Evolutionary conservation across 1,140 invertebrate species (phyloP).

Genomic region (Drosophila nigrodunni): DNA sequence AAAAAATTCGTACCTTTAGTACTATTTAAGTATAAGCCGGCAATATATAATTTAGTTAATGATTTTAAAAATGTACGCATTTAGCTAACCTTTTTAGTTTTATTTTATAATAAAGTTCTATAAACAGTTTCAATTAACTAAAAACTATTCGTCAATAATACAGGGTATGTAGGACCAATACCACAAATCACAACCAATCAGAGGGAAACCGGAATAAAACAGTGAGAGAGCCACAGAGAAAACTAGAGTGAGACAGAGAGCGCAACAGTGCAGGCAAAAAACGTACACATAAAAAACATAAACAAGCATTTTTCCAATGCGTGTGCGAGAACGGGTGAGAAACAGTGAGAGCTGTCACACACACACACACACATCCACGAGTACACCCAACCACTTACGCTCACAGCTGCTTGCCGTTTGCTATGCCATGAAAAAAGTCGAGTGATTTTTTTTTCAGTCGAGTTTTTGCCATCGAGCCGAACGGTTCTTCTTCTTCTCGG

Average conservation of each 20-base stretch:
- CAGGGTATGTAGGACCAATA: constrained; percentile 19
- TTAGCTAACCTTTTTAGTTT: no score
- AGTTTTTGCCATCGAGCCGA: constrained; percentile 57
- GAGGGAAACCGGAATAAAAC: constrained; percentile 66
- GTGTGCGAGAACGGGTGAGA: constrained; percentile 33
- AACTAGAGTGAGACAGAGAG: constrained; percentile 31
- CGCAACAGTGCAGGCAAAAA: constrained; percentile 50
- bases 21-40: no score
- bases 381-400: constrained; percentile 36
- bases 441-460: constrained; percentile 77
- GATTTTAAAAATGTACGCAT: no score
- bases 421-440: constrained; percentile 61
- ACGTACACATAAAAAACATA: constrained; percentile 76
- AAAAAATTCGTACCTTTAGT: no score
- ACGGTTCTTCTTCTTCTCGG: constrained; percentile 52
- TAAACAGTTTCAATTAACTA: no score
- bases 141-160: neutral
- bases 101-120: no score
- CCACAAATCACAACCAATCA: constrained; percentile 33
- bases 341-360: constrained; percentile 25
- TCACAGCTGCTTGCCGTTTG: constrained; percentile 54
- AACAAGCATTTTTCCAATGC: constrained; percentile 71
- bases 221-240: constrained; percentile 43
- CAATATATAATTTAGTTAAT: no score
- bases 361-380: neutral